Percentiles rank a stretch among this genome's conserved stretches.
Conservation (phyloP, 2,797 vertebrate species). For the Danio choprae region DNA sequence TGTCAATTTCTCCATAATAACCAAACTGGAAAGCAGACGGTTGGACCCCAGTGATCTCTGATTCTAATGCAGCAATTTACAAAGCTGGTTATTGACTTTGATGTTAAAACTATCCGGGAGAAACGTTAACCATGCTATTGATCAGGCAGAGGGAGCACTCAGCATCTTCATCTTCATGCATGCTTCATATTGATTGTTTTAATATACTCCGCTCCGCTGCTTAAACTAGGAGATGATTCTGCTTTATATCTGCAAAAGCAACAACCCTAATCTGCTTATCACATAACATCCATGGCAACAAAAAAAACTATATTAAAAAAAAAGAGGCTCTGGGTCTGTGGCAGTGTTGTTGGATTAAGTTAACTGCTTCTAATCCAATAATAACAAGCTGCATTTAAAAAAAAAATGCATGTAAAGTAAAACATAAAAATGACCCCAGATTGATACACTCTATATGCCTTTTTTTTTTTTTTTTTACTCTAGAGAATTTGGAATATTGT, state of each 20-base stretch:
- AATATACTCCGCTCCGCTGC: slow-evolving; percentile 29
- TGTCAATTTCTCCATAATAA: slow-evolving; percentile 3
- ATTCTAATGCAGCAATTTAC: slow-evolving; percentile 31
- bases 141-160: slow-evolving; percentile 43
- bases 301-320: too few species aligned
- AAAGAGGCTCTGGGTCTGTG: too few species aligned
- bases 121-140: slow-evolving; percentile 49
- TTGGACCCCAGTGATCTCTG: slow-evolving; percentile 26
- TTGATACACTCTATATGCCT: too few species aligned
- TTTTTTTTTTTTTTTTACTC: too few species aligned
- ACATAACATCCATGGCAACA: slow-evolving; percentile 11
- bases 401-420: too few species aligned
- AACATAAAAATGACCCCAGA: too few species aligned
- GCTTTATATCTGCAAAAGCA: slow-evolving; percentile 15
- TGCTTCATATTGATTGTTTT: slow-evolving; percentile 37
- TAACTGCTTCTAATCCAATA: too few species aligned
- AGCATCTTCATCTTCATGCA: slow-evolving; percentile 44
- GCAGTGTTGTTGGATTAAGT: too few species aligned
- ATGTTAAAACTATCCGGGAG: slow-evolving; percentile 43
- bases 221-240: slow-evolving; percentile 29
- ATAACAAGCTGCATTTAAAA: too few species aligned
- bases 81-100: slow-evolving; percentile 40
- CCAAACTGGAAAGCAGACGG: neutral
- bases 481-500: too few species aligned
- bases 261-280: slow-evolving; percentile 29